Conservation (phyloP, 37 sponge, comb jelly and placozoan genomes). For the Theonella swinhoei region DNA sequence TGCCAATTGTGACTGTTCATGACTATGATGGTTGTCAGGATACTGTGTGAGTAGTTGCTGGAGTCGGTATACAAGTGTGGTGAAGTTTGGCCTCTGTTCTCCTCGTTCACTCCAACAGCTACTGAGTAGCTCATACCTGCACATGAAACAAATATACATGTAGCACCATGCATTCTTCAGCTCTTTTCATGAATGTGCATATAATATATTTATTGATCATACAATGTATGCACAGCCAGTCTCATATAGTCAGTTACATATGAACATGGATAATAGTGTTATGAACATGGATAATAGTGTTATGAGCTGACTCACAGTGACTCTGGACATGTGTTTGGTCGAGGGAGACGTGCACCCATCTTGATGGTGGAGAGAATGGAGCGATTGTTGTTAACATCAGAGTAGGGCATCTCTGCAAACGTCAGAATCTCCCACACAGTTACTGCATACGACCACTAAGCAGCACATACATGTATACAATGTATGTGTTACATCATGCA, state of each 20-base stretch:
- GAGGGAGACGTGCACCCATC: constrained; percentile 47
- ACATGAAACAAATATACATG: neutral
- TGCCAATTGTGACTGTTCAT: neutral
- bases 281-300: neutral
- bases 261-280: no score
- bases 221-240: no score
- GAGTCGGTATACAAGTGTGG: constrained; percentile 7
- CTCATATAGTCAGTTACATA: no score
- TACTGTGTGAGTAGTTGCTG: neutral
- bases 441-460: constrained; percentile 79
- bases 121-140: constrained; percentile 36
- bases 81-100: constrained; percentile 54
- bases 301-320: constrained; percentile 50
- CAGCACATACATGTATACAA: neutral
- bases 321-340: constrained; percentile 56
- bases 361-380: constrained; percentile 61
- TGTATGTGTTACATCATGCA: neutral
- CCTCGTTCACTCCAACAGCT: constrained; percentile 49
- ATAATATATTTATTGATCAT: neutral
- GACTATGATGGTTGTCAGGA: neutral
- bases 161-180: neutral
- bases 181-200: neutral
- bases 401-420: constrained; percentile 60
- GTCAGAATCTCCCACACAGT: constrained; percentile 72
- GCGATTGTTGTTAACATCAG: constrained; percentile 54